Evolutionary conservation across 2,797 vertebrate species (phyloP), one percentile per base, ranked within the genome.

Genomic region (Austrolebias charrua): DNA sequence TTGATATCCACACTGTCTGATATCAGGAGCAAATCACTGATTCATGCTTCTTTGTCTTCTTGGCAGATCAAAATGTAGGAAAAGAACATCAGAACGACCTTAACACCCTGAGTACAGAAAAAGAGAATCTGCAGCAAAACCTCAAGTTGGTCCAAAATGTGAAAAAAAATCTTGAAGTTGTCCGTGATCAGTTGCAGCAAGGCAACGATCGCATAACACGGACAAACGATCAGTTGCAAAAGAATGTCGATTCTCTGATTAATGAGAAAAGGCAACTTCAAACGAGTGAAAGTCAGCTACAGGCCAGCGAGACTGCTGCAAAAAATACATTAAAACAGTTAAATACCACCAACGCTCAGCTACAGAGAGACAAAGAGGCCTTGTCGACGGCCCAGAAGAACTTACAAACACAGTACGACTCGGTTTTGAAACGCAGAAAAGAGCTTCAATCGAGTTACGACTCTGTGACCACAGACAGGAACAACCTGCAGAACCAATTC

Each of bases 401-500:
- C 7, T 1, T 85, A 6, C 46, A 82, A 33, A 44, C n/a, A 3
- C 3, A 42, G 1, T 57, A 58, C 0, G 50, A 80, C 19, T 2
- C 33, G 31, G n/a, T 48, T 2, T 0, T 75, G 11, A 58, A 58
- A 33, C 14, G 4, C 10, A 86, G 18, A 52, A 76, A 44, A 3
- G 60, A 70, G 2, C 6, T 78, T 4, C 55, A 86, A 65, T 4
- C 15, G 29, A 61, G 0, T 18, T 60, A 20, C 12, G 24, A 61
- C 19, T 38, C 50, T 5, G 31, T 61, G 33, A 78, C n/a, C 19
- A 61, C 12, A 40, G 85, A 88, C 0, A 85, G 66, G 33, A 16
- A 89, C 66, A 80, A 68, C 43, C 61, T 90, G 12, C 78, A 86
- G 46, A 89, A 86, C 70, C 74, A 74, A 55, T 66, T 66, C 29